phyloP scores from a whole-genome alignment of 2,888 invertebrate genomes.

The Craniophora ligustri region DNA sequence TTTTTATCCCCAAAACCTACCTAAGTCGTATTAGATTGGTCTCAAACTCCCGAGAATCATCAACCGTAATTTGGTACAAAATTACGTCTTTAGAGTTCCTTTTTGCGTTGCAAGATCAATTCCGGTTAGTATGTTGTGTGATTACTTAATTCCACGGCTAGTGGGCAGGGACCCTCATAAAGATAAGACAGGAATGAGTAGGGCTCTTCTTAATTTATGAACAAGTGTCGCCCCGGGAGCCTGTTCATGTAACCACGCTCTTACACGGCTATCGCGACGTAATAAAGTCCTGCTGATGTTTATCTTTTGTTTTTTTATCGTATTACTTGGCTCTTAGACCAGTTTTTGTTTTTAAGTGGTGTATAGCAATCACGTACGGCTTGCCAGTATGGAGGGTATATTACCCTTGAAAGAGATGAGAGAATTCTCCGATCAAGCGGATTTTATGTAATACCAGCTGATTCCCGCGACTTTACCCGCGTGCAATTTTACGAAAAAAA shows the following conservation, averaged over 20 bases:
- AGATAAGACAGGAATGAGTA: constrained; percentile 80
- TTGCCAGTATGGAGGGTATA: no score
- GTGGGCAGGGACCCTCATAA: constrained; percentile 81
- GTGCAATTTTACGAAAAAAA: no score
- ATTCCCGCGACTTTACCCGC: no score
- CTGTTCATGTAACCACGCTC: constrained; percentile 57
- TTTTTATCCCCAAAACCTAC: no score
- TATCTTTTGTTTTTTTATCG: constrained; percentile 61
- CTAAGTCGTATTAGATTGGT: no score
- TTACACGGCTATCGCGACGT: constrained; percentile 61
- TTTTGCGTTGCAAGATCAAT: constrained; percentile 59
- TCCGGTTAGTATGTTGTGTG: constrained; percentile 72
- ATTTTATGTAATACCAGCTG: no score
- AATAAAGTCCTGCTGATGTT: constrained; percentile 66
- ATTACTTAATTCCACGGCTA: constrained; percentile 83
- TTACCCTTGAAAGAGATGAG: no score
- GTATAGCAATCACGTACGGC: no score
- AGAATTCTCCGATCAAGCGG: no score
- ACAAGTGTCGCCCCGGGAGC: constrained; percentile 70
- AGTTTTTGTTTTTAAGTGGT: constrained; percentile 35
- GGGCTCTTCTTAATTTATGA: constrained; percentile 80
- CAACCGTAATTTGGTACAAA: not conserved
- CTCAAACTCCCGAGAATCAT: constrained; percentile 1
- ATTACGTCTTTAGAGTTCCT: constrained; percentile 26
- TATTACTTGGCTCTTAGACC: constrained; percentile 36